These are phyloP conservation scores for Eulemur macaco DNA, from an alignment of 2,113 vertebrate genomes.

Conservation along the genomic window DNA sequence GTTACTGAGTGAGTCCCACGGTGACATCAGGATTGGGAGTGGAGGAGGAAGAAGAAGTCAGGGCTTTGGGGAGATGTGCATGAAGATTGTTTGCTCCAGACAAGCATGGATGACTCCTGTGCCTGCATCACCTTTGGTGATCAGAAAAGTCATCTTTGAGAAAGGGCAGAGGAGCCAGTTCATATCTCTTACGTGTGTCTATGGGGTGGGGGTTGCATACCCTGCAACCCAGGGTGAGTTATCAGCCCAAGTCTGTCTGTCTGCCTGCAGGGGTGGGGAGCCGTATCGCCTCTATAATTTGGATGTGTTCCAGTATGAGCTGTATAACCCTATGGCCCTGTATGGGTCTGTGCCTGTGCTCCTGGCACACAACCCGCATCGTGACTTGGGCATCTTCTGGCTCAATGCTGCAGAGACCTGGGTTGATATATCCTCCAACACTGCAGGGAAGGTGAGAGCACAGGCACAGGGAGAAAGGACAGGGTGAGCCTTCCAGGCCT, in stretches of 20 bases:
- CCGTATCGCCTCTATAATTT: constrained; percentile 95
- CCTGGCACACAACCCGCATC: constrained; percentile 88
- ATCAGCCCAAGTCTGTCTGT: background rate
- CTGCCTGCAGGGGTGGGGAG: constrained; percentile 88
- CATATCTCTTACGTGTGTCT: background rate
- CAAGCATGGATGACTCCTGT: background rate
- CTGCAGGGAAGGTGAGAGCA: constrained; percentile 90
- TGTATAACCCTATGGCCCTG: constrained; percentile 94
- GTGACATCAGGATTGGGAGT: background rate
- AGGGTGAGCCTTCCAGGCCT: background rate
- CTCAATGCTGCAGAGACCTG: constrained; percentile 96
- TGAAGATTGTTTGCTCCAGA: background rate
- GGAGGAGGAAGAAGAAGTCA: too few relatives aligned
- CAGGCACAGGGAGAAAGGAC: fast-evolving
- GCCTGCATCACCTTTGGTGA: background rate
- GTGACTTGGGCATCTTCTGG: constrained; percentile 94
- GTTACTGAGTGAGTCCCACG: constrained; percentile 89
- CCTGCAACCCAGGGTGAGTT: background rate
- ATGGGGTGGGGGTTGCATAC: background rate
- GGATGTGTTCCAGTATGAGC: constrained; percentile 97
- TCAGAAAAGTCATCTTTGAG: background rate
- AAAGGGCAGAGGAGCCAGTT: background rate
- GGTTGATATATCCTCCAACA: constrained; percentile 95
- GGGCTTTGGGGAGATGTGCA: background rate
- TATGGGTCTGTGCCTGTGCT: constrained; percentile 94